Conservation (phyloP, 2,888 invertebrate species). For the Volucella zonaria region DNA sequence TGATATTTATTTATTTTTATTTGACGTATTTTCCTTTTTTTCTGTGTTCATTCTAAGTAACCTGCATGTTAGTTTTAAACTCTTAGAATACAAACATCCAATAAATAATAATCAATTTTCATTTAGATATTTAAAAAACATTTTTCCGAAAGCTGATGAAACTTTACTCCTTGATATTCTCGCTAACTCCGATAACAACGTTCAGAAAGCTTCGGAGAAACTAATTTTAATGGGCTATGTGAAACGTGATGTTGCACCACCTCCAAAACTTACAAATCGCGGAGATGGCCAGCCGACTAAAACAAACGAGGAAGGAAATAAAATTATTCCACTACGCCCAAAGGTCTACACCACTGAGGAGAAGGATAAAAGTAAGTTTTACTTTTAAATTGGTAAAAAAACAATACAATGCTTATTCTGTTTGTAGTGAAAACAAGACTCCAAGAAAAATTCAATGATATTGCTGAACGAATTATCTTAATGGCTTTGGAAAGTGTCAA, state of each 20-base stretch:
- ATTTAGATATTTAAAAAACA: constrained; percentile 93
- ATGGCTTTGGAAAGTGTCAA: constrained; percentile 95
- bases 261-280: constrained; percentile 84
- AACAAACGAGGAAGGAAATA: constrained; percentile 75
- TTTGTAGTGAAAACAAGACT: constrained; percentile 87
- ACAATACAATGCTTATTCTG: constrained; percentile 55
- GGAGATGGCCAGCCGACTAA: constrained; percentile 81
- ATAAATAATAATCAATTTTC: not conserved
- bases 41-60: constrained; percentile 31
- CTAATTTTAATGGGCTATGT: constrained; percentile 91
- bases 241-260: constrained; percentile 88
- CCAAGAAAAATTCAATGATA: constrained; percentile 88
- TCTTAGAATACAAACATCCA: not conserved
- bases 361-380: constrained; percentile 86
- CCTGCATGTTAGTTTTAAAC: constrained; percentile 41
- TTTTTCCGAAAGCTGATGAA: constrained; percentile 95
- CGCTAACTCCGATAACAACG: constrained; percentile 94
- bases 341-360: constrained; percentile 88
- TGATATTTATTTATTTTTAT: constrained; percentile 33
- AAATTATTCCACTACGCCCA: constrained; percentile 83
- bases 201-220: constrained; percentile 93
- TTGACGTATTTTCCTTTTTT: constrained; percentile 30
- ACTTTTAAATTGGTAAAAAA: not conserved
- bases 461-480: constrained; percentile 91
- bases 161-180: constrained; percentile 92